Conservation (phyloP, 2,888 invertebrate genomes). For the Pseudococcus jackbeardsleyi region DNA sequence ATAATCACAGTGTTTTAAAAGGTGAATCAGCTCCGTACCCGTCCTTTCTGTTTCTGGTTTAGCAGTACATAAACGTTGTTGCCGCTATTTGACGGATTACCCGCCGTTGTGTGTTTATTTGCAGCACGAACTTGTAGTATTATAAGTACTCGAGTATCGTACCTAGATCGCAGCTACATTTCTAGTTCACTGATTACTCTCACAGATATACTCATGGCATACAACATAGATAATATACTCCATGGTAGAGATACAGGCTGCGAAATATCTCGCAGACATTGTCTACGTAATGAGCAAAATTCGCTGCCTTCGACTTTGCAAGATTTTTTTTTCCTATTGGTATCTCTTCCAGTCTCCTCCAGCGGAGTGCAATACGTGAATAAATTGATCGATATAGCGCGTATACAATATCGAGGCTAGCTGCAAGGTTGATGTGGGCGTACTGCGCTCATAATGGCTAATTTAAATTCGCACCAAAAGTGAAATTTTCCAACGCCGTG, state of each 20-base stretch:
- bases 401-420: not conserved
- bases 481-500: not conserved
- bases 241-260: not conserved
- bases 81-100: constrained; percentile 50
- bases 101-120: constrained; percentile 17
- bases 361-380: too few relatives aligned
- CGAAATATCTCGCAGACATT: constrained; percentile 25
- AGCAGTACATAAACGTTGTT: constrained; percentile 38
- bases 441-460: not conserved
- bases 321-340: not conserved
- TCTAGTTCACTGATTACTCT: constrained; percentile 60
- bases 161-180: not conserved
- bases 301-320: not conserved
- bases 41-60: constrained; percentile 44
- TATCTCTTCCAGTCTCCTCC: not conserved
- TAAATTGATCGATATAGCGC: too few relatives aligned
- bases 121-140: constrained; percentile 43
- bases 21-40: constrained; percentile 50
- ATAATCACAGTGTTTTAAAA: constrained; percentile 59
- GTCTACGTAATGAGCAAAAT: not conserved
- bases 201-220: not conserved
- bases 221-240: not conserved
- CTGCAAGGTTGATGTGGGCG: constrained; percentile 8
- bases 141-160: not conserved
- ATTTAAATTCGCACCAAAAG: constrained; percentile 17